Conservation (phyloP, 2,113 vertebrate genomes). For the Siniperca chuatsi region DNA sequence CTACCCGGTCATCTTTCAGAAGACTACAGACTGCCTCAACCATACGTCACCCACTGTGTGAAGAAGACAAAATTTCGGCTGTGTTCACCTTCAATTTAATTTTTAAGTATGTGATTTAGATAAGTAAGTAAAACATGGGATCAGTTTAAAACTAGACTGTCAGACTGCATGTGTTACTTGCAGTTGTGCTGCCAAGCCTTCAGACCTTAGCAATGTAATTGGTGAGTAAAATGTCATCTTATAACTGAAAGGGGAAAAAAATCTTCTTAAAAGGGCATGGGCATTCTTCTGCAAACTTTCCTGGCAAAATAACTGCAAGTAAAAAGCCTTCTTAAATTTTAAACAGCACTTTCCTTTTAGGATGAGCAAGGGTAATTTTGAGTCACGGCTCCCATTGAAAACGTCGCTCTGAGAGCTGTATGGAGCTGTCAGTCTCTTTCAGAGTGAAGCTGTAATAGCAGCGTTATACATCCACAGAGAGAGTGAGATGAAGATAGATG, state of each 20-base stretch:
- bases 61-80: background rate
- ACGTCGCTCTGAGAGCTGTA: slow-evolving; percentile 3
- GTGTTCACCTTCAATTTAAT: background rate
- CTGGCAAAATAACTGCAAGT: background rate
- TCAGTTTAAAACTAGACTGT: background rate
- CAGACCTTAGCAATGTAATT: background rate
- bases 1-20: background rate
- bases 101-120: background rate
- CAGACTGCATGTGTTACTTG: background rate
- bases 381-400: slow-evolving; percentile 21
- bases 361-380: slow-evolving; percentile 12
- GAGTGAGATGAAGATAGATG: slow-evolving; percentile 54
- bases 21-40: background rate
- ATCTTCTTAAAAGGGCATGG: background rate
- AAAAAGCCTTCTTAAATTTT: background rate
- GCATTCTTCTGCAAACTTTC: background rate
- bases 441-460: slow-evolving; percentile 46
- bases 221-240: background rate
- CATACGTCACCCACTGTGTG: background rate
- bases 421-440: slow-evolving; percentile 51
- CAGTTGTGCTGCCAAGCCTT: background rate
- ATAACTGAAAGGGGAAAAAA: background rate
- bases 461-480: slow-evolving; percentile 40
- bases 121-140: background rate
- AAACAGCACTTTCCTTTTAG: slow-evolving; percentile 18